Base-by-base conservation (phyloP, 2,888 invertebrate species). In the Ernsta delagoae region DNA sequence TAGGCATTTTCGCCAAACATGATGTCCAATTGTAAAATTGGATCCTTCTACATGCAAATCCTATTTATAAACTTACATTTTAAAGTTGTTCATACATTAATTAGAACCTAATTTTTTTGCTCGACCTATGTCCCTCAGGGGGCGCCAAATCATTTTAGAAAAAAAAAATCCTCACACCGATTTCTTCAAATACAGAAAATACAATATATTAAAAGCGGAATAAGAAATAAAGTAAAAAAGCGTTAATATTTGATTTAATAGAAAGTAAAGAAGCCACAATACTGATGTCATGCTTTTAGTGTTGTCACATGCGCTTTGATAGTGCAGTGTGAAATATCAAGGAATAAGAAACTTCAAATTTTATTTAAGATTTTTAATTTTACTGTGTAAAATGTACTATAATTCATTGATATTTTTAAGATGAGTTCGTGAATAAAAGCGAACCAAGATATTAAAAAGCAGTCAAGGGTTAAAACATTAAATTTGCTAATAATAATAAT, bases 41-140 rank as follows among this genome's bases (percentile, higher is more conserved):
- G 4, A 24, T 61, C 34, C 12, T 73, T 74, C 74, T 74, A 78
- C 88, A 87, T 87, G 87, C 88, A 84, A 74, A 56, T 48, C 72
- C 60, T 73, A 70, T 43, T 43, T 36, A 12, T n/a, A 61, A 43
- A 43, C 9, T 43, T 43, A 36, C 16, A 41, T 12, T 16, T 16
- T 16, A 16, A 16, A 16, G 16, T 16, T 1, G 16, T 12, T 39
- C 39, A 59, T 5, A 36, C 39, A 16, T 16, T 16, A 16, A 16
- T 16, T 16, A 16, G 16, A 16, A 16, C 16, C 16, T 16, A 16
- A 16, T 16, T 16, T 16, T 16, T 16, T 16, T 78, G 82, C 80
- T 83, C 81, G 83, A 88, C 88, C 89, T 89, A 88, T 82, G 80
- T 86, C 89, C 87, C 87, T 83, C 85, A 77, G 90, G 89, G 89